Conservation (phyloP, 2,113 vertebrate genomes). For the Cromileptes altivelis region DNA sequence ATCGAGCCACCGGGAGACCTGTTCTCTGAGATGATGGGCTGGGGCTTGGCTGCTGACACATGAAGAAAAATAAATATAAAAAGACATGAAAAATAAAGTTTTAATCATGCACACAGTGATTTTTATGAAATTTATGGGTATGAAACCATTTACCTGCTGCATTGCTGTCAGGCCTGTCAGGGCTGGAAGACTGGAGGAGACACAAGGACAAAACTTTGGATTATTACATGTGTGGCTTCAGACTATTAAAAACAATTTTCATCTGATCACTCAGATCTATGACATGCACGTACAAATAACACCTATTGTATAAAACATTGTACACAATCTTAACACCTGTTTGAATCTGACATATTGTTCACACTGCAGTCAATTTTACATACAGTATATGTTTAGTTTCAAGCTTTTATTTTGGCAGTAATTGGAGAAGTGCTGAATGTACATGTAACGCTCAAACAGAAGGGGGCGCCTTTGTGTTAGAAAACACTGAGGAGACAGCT, state of each 20-base stretch:
- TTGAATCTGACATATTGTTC: neutral
- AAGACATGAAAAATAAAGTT: neutral
- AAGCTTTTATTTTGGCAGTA: neutral
- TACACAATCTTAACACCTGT: neutral
- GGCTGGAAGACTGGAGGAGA: constrained; percentile 73
- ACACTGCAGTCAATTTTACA: neutral
- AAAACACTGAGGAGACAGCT: neutral
- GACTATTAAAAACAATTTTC: too few relatives aligned
- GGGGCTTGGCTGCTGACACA: constrained; percentile 80
- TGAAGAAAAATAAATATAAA: neutral
- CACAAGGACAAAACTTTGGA: constrained; percentile 11
- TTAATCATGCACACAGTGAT: neutral
- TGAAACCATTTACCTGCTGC: constrained; percentile 84
- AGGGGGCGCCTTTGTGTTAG: constrained; percentile 44
- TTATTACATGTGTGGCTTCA: neutral
- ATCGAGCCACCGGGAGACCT: constrained; percentile 72
- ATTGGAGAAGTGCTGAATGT: neutral
- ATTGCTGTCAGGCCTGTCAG: constrained; percentile 88
- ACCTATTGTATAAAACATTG: neutral
- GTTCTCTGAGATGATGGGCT: constrained; percentile 82
- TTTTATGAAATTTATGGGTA: neutral
- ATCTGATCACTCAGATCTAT: neutral
- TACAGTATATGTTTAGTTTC: neutral
- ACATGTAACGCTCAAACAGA: constrained; percentile 19
- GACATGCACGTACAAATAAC: too few relatives aligned